Evolutionary conservation across 1,140 invertebrate species (phyloP).

Genomic region (Epicauta chinensis): DNA sequence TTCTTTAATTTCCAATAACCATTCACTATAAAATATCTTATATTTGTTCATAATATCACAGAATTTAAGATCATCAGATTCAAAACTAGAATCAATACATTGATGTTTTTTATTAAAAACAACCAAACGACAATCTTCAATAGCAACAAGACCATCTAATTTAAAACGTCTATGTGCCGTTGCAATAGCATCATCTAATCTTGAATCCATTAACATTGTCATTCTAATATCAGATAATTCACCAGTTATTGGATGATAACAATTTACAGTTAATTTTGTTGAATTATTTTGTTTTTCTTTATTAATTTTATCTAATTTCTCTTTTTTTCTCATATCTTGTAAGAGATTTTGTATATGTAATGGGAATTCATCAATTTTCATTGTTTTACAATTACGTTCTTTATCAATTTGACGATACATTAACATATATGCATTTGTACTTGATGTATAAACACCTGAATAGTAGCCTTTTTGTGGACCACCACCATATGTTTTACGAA

Average conservation of each 20-base stretch:
- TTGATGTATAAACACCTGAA: constrained; percentile 68
- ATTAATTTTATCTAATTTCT: constrained; percentile 57
- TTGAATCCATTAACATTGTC: constrained; percentile 46
- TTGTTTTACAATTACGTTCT: constrained; percentile 60
- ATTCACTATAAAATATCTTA: constrained; percentile 42
- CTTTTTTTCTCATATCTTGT: constrained; percentile 58
- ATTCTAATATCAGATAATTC: constrained; percentile 50
- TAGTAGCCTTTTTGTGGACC: constrained; percentile 63
- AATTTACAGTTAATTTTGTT: constrained; percentile 60
- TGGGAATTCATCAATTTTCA: constrained; percentile 66
- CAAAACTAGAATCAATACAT: constrained; percentile 65
- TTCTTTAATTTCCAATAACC: constrained; percentile 62
- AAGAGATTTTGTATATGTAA: constrained; percentile 64
- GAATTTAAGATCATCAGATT: constrained; percentile 52
- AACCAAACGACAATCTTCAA: constrained; percentile 66
- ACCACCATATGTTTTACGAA: constrained; percentile 79
- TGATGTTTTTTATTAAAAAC: constrained; percentile 62
- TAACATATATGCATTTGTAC: constrained; percentile 90
- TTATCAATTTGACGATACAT: constrained; percentile 83
- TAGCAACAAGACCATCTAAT: constrained; percentile 51
- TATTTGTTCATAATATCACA: constrained; percentile 43
- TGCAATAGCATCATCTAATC: constrained; percentile 52
- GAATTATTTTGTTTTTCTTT: constrained; percentile 54
- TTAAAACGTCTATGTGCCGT: constrained; percentile 56
- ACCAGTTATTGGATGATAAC: constrained; percentile 52